Evolutionary conservation across 2,797 vertebrate species (phyloP).

Genomic region (Acestrorhynchus altus): DNA sequence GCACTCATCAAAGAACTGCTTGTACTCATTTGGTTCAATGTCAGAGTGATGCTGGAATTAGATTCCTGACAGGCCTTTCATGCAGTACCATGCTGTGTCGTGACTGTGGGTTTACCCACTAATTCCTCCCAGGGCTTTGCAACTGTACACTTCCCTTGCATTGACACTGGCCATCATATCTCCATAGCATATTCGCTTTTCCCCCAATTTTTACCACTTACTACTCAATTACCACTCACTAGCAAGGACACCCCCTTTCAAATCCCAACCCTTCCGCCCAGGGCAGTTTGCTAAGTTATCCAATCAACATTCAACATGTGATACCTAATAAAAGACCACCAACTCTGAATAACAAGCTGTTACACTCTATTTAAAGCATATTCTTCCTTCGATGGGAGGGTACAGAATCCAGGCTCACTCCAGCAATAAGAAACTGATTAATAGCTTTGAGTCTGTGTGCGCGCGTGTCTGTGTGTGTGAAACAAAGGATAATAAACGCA

Average conservation of each 20-base stretch:
- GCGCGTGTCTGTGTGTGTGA: constrained; percentile 7
- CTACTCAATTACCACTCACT: too few relatives aligned
- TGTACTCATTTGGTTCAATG: background rate
- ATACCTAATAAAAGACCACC: background rate
- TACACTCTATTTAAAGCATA: background rate
- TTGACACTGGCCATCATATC: too few relatives aligned
- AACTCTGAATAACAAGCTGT: too few relatives aligned
- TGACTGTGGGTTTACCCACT: background rate
- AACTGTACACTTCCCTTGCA: background rate
- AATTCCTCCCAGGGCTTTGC: background rate
- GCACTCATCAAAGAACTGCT: background rate
- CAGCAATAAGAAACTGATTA: background rate
- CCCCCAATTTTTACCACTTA: too few relatives aligned
- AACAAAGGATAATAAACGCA: constrained; percentile 24
- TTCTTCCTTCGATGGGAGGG: background rate
- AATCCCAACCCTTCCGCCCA: too few relatives aligned
- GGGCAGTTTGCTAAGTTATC: too few relatives aligned
- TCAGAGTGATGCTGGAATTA: constrained; percentile 6
- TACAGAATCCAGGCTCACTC: background rate
- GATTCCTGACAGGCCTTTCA: background rate
- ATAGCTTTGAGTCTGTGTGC: constrained; percentile 14
- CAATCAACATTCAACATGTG: too few relatives aligned
- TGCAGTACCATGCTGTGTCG: background rate
- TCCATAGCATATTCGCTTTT: too few relatives aligned
- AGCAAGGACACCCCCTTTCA: too few relatives aligned